Percentiles rank a stretch among this genome's conserved stretches.
phyloP scores from a whole-genome alignment of 2,888 invertebrate genomes.

The Rhimphoctona megacephalus region DNA sequence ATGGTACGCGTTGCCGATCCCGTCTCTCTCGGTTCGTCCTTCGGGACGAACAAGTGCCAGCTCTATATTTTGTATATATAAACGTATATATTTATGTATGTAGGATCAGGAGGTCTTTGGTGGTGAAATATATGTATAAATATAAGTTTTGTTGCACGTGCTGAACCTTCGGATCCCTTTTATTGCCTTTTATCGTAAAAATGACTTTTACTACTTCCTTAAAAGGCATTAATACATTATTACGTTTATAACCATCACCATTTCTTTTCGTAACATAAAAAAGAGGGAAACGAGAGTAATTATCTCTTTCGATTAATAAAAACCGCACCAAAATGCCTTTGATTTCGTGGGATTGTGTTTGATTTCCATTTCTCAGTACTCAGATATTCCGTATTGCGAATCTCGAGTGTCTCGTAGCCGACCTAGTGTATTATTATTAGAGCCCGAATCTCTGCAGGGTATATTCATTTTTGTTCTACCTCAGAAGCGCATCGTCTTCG shows the following conservation, averaged over 20 bases:
- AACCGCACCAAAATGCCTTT: not conserved
- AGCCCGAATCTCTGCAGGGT: not conserved
- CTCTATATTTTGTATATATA: conserved; percentile 69
- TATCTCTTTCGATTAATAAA: not conserved
- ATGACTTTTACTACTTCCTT: conserved; percentile 1
- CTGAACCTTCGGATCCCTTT: not conserved
- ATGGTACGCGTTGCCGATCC: conserved; percentile 54
- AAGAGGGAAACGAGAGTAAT: not conserved
- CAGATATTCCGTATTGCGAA: not conserved
- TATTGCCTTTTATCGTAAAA: conserved; percentile 11
- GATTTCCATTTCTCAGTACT: not conserved
- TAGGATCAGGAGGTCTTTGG: conserved; percentile 1
- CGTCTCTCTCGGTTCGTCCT: conserved; percentile 78
- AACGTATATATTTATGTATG: conserved; percentile 29
- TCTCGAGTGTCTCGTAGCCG: too few species aligned
- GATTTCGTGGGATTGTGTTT: not conserved
- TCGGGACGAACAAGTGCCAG: conserved; percentile 81
- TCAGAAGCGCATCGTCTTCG: not conserved
- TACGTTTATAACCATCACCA: not conserved
- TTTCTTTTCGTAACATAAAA: not conserved
- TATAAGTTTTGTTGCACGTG: conserved; percentile 4
- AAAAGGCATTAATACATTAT: conserved; percentile 9
- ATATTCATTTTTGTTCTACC: too few species aligned
- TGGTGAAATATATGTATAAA: conserved; percentile 12
- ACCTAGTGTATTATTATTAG: not conserved